Evolutionary conservation across 1,140 invertebrate genomes (phyloP), one percentile per base, ranked within the genome.

Genomic region (Proctacanthus coquilletti): DNA sequence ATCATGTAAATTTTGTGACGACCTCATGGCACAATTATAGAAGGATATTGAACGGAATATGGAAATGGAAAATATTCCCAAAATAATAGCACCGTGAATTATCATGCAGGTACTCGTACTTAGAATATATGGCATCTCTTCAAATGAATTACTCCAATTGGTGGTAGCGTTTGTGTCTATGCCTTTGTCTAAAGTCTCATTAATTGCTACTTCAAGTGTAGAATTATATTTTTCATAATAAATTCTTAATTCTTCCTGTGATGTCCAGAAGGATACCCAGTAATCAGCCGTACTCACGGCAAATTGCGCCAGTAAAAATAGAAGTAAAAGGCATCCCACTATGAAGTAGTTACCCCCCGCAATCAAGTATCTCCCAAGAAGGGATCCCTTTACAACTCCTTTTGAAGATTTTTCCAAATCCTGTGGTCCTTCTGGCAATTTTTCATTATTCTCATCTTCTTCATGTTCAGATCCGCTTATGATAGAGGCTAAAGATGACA

Each of bases 181-280:
- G n/a, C n/a, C n/a, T n/a, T n/a, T n/a, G n/a, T n/a, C n/a, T n/a
- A n/a, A 15, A 15, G 8, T 14, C 31, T 6, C 14, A 6, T 33
- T 33, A 8, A 6, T 33, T n/a, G n/a, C n/a, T n/a, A n/a, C 15
- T 10, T 32, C 13, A 10, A 32, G 10, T 15, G 13, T 32, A 5
- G 15, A 6, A 9, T 18, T 30, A 31, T 13, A n/a, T 14, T 39
- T 30, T 13, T n/a, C 6, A 11, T 32, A 14, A 21, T 25, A 42
- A 17, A 3, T 18, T 3, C 40, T 14, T 5, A 38, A 5, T 30
- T 42, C 40, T 36, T 42, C 40, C 35, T 38, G 35, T 5, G 14
- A 8, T 14, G 30, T 38, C 75, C 74, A 78, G 40, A 62, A 61
- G 9, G 67, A 62, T 3, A 75, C 61, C 70, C 70, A 77, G 50